Base-by-base conservation (phyloP, 2,888 invertebrate species). In the Lacanobia oleracea region DNA sequence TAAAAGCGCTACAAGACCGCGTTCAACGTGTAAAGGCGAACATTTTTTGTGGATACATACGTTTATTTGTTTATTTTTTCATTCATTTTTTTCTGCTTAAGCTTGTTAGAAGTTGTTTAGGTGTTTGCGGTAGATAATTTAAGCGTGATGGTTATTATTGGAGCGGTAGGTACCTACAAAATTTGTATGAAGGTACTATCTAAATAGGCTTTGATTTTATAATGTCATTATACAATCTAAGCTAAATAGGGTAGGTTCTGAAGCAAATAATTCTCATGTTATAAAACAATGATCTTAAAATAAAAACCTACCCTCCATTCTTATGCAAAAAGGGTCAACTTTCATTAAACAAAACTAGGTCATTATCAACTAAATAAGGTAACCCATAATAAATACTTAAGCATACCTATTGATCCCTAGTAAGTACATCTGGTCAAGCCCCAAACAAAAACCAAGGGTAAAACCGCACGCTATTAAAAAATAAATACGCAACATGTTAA, bases 1-100 rank as follows among this genome's bases (percentile, higher is more conserved):
- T 81, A 77, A 76, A 84, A 86, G 75, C 71, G 48, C 59, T 72
- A 67, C 50, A 68, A 68, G 53, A 72, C 33, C 78, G 48, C 64
- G 65, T 54, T 64, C 68, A 80, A 61, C 68, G 62, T 65, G 72
- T 37, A 79, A 70, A 76, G 67, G 70, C 40, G n/a, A 61, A 56
- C 45, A 50, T 73, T 79, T 69, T 69, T 61, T 67, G 61, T 75
- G 75, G 76, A 79, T 67, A 72, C 61, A 57, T 71, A 70, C 62
- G 33, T 48, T 65, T 54, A 60, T 61, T 51, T 21, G 14, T 77
- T 71, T 70, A 70, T 70, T 53, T 43, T 57, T 77, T 60, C 59
- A 16, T 77, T 53, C 53, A 23, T 65, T 64, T 64, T 57, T 14
- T 75, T 53, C 16, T 40, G 16, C 18, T 37, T 18, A 37, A 18